A percentile compares a stretch with the other conserved stretches of the same genome.
phyloP scores from a whole-genome alignment of 2,113 vertebrate genomes.

The Eulemur macaco region DNA sequence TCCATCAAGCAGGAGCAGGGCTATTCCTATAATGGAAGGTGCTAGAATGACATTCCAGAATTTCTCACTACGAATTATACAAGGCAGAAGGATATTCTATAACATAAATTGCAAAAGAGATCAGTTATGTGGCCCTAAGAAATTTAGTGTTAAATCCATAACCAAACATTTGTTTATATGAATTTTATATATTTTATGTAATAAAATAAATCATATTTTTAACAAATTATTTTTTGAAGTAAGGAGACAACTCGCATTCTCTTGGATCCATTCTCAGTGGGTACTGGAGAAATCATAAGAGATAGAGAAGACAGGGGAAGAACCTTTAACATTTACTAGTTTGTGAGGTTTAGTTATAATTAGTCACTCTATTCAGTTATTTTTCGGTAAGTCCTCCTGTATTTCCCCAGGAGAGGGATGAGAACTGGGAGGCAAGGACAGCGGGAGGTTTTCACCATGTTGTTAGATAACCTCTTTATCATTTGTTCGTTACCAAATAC shows the following conservation, averaged over 20 bases:
- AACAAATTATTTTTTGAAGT: background rate
- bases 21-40: background rate
- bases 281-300: background rate
- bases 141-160: background rate
- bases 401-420: background rate
- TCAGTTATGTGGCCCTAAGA: background rate
- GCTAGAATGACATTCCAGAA: background rate
- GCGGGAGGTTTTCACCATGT: background rate
- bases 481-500: background rate
- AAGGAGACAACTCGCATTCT: background rate
- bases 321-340: background rate
- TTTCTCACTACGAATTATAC: background rate
- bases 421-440: background rate
- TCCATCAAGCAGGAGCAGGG: background rate
- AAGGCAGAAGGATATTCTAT: background rate
- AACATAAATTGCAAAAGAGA: background rate
- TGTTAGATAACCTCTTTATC: background rate
- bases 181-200: background rate
- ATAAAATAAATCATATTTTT: constrained; percentile 30
- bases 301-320: background rate
- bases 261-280: background rate
- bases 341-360: background rate
- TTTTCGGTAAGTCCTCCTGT: background rate
- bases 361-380: background rate
- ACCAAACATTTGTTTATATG: background rate